Conservation (phyloP, 2,113 vertebrate species). For the Actenoides lindsayi region DNA sequence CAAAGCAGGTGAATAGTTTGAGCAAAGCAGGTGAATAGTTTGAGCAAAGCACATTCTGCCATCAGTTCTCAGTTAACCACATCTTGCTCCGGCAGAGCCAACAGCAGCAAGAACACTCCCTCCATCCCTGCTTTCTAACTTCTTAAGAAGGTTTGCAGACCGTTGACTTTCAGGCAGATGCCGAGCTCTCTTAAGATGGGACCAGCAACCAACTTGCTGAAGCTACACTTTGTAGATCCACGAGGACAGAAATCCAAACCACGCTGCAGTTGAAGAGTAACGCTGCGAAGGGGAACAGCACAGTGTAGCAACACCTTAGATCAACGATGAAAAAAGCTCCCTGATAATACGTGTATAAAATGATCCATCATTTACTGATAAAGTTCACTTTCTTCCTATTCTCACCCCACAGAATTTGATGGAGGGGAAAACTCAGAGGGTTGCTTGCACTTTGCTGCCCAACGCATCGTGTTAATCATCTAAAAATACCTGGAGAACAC, state of each 20-base stretch:
- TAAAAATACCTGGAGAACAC: neutral
- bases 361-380: neutral
- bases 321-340: neutral
- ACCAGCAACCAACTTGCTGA: neutral
- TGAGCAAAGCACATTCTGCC: neutral
- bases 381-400: neutral
- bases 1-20: neutral
- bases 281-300: rapidly evolving
- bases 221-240: neutral
- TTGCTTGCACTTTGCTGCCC: neutral
- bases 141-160: neutral
- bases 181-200: neutral
- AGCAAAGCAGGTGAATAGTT: neutral
- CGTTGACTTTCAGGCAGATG: neutral
- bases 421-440: neutral
- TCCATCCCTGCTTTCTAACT: neutral
- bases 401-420: neutral
- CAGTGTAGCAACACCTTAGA: no score
- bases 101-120: neutral
- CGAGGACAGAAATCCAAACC: neutral
- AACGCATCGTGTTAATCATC: neutral
- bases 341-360: neutral
- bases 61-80: neutral
- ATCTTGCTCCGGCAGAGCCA: neutral
- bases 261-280: neutral